phyloP scores from a whole-genome alignment of 2,797 vertebrate species.

The Thunnus albacares region DNA sequence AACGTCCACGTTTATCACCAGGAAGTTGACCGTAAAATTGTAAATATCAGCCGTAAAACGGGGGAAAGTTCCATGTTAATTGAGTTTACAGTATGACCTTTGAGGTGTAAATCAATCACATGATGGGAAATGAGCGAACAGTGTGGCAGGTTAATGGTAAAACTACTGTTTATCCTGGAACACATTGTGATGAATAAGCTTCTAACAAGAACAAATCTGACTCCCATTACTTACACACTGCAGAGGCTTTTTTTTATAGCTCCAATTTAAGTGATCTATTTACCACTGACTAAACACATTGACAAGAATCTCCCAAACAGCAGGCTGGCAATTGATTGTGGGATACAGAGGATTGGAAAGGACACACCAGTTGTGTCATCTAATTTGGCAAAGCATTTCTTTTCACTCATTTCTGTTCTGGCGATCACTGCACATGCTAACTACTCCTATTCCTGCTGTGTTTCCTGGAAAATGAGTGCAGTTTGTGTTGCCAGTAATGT shows the following conservation, averaged over 20 bases:
- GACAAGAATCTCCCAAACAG: no score
- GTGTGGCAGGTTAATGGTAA: neutral
- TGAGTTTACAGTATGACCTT: neutral
- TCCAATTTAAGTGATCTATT: neutral
- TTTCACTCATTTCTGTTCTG: neutral
- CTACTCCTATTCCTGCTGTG: conserved; percentile 17
- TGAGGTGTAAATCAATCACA: no score
- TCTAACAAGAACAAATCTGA: no score
- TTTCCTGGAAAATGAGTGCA: conserved; percentile 38
- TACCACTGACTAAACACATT: neutral
- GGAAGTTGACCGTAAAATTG: neutral
- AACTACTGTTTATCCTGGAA: neutral
- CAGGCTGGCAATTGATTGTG: neutral
- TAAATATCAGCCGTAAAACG: neutral
- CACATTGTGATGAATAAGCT: no score
- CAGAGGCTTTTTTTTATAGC: neutral
- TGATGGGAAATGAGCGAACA: neutral
- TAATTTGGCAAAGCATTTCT: neutral
- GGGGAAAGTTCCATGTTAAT: neutral
- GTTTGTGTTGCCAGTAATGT: conserved; percentile 31
- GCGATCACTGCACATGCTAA: conserved; percentile 15
- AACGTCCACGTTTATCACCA: neutral
- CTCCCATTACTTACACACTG: neutral
- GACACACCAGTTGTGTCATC: neutral
- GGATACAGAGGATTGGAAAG: neutral